Percentiles rank a stretch among this genome's conserved stretches.
phyloP scores from a whole-genome alignment of 1,140 invertebrate genomes.

The Ridgeia piscesae region DNA sequence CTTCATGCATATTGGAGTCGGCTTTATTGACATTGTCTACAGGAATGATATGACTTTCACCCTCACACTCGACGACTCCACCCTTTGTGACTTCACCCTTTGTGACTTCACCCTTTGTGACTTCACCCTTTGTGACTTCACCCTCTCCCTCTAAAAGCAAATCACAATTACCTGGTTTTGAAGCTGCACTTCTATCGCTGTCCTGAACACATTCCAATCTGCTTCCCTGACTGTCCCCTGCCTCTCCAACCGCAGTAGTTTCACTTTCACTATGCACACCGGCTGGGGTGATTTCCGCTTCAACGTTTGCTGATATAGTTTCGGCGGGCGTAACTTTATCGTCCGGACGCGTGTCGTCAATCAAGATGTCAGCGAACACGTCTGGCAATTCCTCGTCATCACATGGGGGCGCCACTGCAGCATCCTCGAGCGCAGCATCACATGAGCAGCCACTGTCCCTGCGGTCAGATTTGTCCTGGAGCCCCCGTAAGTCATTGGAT shows the following conservation, averaged over 20 bases:
- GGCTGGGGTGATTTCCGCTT: background rate
- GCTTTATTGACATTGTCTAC: background rate
- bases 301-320: background rate
- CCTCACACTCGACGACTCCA: background rate
- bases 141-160: background rate
- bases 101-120: background rate
- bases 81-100: background rate
- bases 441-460: background rate
- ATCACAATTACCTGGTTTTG: conserved; percentile 5
- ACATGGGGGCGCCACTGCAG: background rate
- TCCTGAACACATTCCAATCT: background rate
- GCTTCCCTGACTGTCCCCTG: background rate
- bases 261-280: conserved; percentile 11
- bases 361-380: background rate
- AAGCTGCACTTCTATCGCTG: background rate
- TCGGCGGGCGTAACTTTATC: background rate
- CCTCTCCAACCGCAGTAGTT: conserved; percentile 21
- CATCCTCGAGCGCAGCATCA: background rate
- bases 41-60: background rate
- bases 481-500: background rate
- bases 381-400: background rate
- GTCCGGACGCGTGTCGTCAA: background rate
- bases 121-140: background rate
- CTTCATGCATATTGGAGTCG: background rate
- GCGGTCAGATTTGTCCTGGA: background rate